Base-by-base conservation (phyloP, 2,797 vertebrate genomes). In the Acanthurus lineatus region DNA sequence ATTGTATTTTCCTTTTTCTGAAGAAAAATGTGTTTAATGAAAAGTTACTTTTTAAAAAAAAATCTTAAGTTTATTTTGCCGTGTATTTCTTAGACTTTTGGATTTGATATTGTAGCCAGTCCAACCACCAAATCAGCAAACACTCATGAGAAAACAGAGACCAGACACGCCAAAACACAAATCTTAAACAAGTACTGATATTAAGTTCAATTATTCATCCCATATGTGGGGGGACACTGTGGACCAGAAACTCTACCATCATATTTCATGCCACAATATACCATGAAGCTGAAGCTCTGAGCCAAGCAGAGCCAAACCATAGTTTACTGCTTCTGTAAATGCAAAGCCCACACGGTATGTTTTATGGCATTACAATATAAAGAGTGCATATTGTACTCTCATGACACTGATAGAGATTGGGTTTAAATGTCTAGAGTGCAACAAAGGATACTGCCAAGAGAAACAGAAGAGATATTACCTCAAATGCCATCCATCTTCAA, bases 401-500 rank as follows among this genome's bases (percentile, higher is more conserved):
- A 56, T 56, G 25, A 69, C 69, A 65, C 16, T 44, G 17, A 14
- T 32, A 25, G 42, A 64, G 49, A 84, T 20, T 20, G 35, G 42
- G 14, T 69, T 73, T 66, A 72, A 70, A 69, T 62, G 48, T 68
- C 67, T 54, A 0, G 57, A 72, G 74, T 62, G 45, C 51, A 42
- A 20, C 47, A 48, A 62, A 42, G 42, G 76, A 32, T 32, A 63
- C 49, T 52, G 69, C 64, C 16, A 69, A 42, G 45, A 85, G 45
- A 86, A 79, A 76, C 52, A 45, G 58, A 76, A 59, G 66, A 81
- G 20, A 74, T 76, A 81, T 76, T 61, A 60, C 66, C 75, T 82
- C 73, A 35, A 28, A 73, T 20, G n/a, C 57, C 49, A 86, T 88
- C 73, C 80, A 64, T 87, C 70, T 58, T 57, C 42, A 73, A 66